Conservation (phyloP, 2,113 vertebrate genomes). For the Pachyramphus minor region DNA sequence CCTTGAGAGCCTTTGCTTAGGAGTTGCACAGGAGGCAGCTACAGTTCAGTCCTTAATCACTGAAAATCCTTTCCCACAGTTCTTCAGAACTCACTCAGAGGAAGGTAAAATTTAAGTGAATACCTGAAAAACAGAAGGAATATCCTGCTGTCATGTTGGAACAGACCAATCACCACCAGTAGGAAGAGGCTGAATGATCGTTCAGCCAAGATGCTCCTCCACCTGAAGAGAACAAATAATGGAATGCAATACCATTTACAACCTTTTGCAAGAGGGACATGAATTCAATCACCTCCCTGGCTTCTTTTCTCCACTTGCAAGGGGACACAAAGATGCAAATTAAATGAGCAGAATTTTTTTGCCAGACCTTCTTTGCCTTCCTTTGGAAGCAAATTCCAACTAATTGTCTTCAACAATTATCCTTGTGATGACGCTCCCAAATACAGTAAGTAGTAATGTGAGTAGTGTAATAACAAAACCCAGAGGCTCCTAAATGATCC, state of each 20-base stretch:
- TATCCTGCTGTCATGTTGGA: not conserved
- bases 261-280: not conserved
- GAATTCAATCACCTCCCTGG: not conserved
- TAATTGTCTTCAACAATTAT: not conserved
- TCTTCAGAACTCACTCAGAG: not conserved
- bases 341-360: not conserved
- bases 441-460: not conserved
- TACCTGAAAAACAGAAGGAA: not conserved
- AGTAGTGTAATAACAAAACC: not conserved
- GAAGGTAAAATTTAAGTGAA: not conserved
- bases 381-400: not conserved
- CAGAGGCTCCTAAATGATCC: not conserved
- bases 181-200: not conserved
- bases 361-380: not conserved
- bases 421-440: not conserved
- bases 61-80: not conserved
- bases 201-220: not conserved
- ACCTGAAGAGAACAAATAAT: not conserved
- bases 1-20: not conserved
- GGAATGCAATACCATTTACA: fast-evolving
- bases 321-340: not conserved
- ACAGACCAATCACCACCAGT: not conserved
- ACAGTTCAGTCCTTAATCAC: not conserved
- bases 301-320: not conserved
- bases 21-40: not conserved